phyloP scores from a whole-genome alignment of 1,140 invertebrate species.

The Colletes latitarsis region DNA sequence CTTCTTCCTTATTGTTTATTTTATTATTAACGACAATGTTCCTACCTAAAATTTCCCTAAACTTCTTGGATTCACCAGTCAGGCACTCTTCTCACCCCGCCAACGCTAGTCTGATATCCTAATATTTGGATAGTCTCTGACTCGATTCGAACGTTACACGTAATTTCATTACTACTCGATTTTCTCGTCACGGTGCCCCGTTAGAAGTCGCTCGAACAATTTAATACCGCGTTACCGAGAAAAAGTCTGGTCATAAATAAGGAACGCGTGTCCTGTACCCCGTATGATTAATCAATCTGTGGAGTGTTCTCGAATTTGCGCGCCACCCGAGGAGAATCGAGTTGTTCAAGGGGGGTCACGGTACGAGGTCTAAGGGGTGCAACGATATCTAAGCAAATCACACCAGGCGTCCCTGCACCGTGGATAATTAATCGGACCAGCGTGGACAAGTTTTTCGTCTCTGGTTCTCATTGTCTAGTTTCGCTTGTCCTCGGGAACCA shows the following conservation, averaged over 20 bases:
- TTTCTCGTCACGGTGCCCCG: not conserved
- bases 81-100: too few relatives aligned
- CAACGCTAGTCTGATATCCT: too few relatives aligned
- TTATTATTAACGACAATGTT: too few relatives aligned
- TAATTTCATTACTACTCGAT: not conserved
- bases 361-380: conserved; percentile 2
- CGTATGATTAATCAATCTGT: conserved; percentile 3
- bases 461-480: conserved; percentile 14
- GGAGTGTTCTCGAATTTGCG: conserved; percentile 19
- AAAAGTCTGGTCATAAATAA: not conserved
- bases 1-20: too few relatives aligned
- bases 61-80: too few relatives aligned
- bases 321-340: not conserved
- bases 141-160: too few relatives aligned
- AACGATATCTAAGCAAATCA: conserved; percentile 29
- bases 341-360: not conserved
- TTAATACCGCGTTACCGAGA: not conserved
- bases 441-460: conserved; percentile 28
- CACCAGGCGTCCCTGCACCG: conserved; percentile 20
- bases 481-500: conserved; percentile 17
- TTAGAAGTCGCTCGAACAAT: not conserved
- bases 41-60: too few relatives aligned
- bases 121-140: too few relatives aligned
- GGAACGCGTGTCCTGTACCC: not conserved
- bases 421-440: conserved; percentile 32